Base-by-base conservation (phyloP, 2,888 invertebrate species). In the Lepidochitona cinerea region DNA sequence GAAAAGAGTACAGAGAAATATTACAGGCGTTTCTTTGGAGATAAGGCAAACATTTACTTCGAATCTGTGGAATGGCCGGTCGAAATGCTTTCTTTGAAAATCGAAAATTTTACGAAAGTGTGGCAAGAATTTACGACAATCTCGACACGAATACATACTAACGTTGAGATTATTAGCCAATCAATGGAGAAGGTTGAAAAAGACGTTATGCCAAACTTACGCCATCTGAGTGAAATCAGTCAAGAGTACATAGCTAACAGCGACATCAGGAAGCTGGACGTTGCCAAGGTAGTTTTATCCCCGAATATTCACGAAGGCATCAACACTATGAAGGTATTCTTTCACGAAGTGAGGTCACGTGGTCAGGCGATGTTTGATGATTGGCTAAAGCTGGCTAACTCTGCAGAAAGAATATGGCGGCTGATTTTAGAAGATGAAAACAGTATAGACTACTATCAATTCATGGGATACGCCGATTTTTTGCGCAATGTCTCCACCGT, bases 31-130 rank as follows among this genome's bases (percentile, higher is more conserved):
- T 66, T 36, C 12, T 66, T 66, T n/a, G 36, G 37, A n/a, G 37
- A 66, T 29, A 18, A n/a, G 35, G 66, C 66, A 18, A 66, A 66
- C 37, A 35, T 87, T 66, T 84, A 84, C 68, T 75, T 69, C 9
- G 83, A 85, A 59, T 79, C 81, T 1, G 76, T 87, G 7, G 84
- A 85, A 7, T 77, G 80, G 26, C 84, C 86, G 3, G 35, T 78
- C 6, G 54, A 74, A 26, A 73, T 83, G 0, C 54, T 85, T 3
- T 37, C 77, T 32, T 68, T 75, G 18, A 72, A 81, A 67, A 72
- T 77, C 7, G 64, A 74, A 12, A 41, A 72, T 3, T 80, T 82
- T 9, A 52, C 71, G 18, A 66, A 7, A 12, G 23, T 72, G 9
- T 77, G 71, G 73, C 67, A 65, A 32, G 49, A 75, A 37, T 78